phyloP scores from a whole-genome alignment of 2,888 invertebrate genomes.

The Cheilosia urbana region DNA sequence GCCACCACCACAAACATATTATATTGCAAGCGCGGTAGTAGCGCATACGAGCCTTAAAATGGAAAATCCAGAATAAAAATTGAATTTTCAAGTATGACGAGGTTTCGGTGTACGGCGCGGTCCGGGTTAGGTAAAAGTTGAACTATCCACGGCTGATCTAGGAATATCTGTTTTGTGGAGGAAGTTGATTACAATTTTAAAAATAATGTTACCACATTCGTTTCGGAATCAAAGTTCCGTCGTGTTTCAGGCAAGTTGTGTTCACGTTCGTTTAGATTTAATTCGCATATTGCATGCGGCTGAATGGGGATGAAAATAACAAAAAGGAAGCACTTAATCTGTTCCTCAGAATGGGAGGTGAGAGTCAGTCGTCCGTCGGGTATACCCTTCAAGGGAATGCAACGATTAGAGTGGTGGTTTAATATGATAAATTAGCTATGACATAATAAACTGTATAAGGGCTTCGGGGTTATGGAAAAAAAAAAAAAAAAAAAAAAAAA shows the following conservation, averaged over 20 bases:
- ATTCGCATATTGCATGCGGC: constrained; percentile 62
- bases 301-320: constrained; percentile 21
- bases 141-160: constrained; percentile 12
- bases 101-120: too few species aligned
- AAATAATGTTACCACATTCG: constrained; percentile 51
- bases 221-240: constrained; percentile 28
- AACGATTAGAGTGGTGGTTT: constrained; percentile 9
- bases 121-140: too few species aligned
- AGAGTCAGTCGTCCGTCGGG: too few species aligned
- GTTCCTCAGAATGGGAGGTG: background rate
- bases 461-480: background rate
- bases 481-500: background rate
- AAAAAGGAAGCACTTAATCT: constrained; percentile 1
- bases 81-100: constrained; percentile 22
- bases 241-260: background rate
- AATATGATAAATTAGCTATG: constrained; percentile 18
- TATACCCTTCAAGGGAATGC: constrained; percentile 8
- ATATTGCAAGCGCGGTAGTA: background rate
- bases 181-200: constrained; percentile 49
- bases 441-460: background rate
- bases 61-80: constrained; percentile 16
- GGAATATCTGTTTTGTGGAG: constrained; percentile 9
- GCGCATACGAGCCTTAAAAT: background rate
- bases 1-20: background rate
- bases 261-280: constrained; percentile 18